phyloP scores from a whole-genome alignment of 2,797 vertebrate genomes.

The Galago senegalensis region DNA sequence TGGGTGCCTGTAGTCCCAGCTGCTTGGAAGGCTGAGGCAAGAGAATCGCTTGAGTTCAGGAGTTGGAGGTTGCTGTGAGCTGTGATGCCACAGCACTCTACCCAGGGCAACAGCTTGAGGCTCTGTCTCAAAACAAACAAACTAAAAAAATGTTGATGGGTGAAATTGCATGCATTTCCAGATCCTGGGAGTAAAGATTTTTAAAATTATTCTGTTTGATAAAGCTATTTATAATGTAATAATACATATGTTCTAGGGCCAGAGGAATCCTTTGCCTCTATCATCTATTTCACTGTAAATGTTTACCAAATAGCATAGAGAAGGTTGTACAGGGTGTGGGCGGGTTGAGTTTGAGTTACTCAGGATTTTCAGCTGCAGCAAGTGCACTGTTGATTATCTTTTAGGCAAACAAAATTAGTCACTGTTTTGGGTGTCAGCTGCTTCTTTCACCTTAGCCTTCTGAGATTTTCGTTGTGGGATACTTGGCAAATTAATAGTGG shows the following conservation, averaged over 20 bases:
- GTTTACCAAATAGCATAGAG: slow-evolving; percentile 28
- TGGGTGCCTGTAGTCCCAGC: too few relatives aligned
- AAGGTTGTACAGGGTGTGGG: neutral
- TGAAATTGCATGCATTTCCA: neutral
- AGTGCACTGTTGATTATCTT: slow-evolving; percentile 51
- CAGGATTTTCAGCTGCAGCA: slow-evolving; percentile 53
- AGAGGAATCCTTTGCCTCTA: slow-evolving; percentile 24
- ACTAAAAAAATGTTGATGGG: neutral
- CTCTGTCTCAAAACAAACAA: too few relatives aligned
- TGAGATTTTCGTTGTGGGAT: slow-evolving; percentile 26
- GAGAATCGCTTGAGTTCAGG: too few relatives aligned
- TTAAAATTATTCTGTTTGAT: slow-evolving; percentile 41
- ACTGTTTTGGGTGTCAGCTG: slow-evolving; percentile 58
- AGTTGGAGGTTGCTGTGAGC: too few relatives aligned
- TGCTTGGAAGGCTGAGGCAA: too few relatives aligned
- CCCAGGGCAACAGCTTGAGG: too few relatives aligned
- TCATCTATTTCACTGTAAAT: slow-evolving; percentile 25
- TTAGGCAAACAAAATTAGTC: slow-evolving; percentile 64
- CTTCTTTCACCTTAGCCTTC: slow-evolving; percentile 47
- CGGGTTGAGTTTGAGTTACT: slow-evolving; percentile 33
- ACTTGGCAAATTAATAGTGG: slow-evolving; percentile 46
- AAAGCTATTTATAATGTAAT: slow-evolving; percentile 29
- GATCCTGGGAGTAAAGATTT: neutral
- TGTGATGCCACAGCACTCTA: too few relatives aligned
- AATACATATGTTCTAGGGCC: neutral